Conservation (phyloP, 2,888 invertebrate species). For the Hypsopygia costalis region DNA sequence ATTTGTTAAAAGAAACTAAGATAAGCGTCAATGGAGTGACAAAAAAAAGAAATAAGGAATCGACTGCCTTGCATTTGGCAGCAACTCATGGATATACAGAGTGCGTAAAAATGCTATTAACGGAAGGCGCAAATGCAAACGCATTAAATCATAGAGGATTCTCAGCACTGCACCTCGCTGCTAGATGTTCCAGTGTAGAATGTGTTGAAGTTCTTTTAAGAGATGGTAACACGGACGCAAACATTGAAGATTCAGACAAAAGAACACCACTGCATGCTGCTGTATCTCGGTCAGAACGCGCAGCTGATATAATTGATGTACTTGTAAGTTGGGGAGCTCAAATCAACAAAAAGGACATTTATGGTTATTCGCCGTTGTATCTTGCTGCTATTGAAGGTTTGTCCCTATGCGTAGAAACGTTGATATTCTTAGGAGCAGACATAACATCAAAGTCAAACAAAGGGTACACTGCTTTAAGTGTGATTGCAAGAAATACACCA, state of each 20-base stretch:
- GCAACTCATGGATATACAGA: conserved; percentile 93
- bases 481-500: conserved; percentile 92
- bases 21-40: conserved; percentile 86
- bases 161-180: conserved; percentile 92
- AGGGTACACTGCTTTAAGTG: conserved; percentile 90
- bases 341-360: conserved; percentile 90
- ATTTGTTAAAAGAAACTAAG: conserved; percentile 87
- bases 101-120: conserved; percentile 87
- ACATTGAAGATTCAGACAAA: conserved; percentile 89
- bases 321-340: conserved; percentile 90
- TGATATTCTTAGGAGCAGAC: conserved; percentile 91
- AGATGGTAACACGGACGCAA: conserved; percentile 88
- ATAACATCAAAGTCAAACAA: conserved; percentile 92
- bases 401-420: conserved; percentile 90
- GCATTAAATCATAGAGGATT: conserved; percentile 89
- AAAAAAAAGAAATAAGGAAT: conserved; percentile 86
- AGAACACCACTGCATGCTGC: conserved; percentile 91
- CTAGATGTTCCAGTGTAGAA: conserved; percentile 88
- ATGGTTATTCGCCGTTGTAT: conserved; percentile 92
- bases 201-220: conserved; percentile 88
- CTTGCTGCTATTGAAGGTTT: conserved; percentile 92
- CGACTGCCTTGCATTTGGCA: conserved; percentile 90
- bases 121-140: conserved; percentile 88
- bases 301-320: conserved; percentile 89
- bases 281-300: conserved; percentile 87